Evolutionary conservation across 2,797 vertebrate genomes (phyloP), one percentile per base, ranked within the genome.

Genomic region (Decapterus maruadsi): DNA sequence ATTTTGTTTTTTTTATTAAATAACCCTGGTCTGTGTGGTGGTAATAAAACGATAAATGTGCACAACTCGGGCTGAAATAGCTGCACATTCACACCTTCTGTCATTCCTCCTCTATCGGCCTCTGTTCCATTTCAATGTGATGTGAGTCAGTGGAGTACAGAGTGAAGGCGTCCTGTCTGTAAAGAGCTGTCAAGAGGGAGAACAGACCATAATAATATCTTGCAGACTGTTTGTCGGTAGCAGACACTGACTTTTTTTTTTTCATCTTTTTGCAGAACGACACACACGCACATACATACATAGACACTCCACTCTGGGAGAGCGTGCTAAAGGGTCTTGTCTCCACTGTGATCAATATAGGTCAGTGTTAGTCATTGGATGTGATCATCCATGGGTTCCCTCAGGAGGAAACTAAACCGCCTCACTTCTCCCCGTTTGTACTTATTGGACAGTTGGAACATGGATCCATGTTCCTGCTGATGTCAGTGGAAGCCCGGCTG

Each of bases 351-450:
- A 90, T 91, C 89, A 77, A 88, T 90, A 88, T 71, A 45, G 87
- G 81, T 84, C 88, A 77, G 81, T 38, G 78, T 87, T 78, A 69
- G 80, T 90, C 83, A 82, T 56, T 68, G 83, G 75, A 82, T 77
- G 81, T 87, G 88, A 90, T 90, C 88, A 84, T 88, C 87, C 80
- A 31, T 62, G 75, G 56, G 46, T 48, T 87, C 86, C 78, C 88
- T 65, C 80, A 68, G 80, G 87, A 88, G 76, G 81, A 70, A 80
- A 84, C 77, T 60, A 80, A 36, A 77, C 43, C 11, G 48, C 66
- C 72, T 72, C 78, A 59, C 78, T 75, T 75, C 67, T 67, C 59
- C 58, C 61, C 7, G 12, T 77, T 80, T 70, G 57, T 75, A 38
- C 71, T 72, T 75, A 75, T 62, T 71, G 84, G 66, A 80, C 79